Evolutionary conservation across 2,888 invertebrate genomes (phyloP), one percentile per base, ranked within the genome.

Genomic region (Luperina nickerlii): DNA sequence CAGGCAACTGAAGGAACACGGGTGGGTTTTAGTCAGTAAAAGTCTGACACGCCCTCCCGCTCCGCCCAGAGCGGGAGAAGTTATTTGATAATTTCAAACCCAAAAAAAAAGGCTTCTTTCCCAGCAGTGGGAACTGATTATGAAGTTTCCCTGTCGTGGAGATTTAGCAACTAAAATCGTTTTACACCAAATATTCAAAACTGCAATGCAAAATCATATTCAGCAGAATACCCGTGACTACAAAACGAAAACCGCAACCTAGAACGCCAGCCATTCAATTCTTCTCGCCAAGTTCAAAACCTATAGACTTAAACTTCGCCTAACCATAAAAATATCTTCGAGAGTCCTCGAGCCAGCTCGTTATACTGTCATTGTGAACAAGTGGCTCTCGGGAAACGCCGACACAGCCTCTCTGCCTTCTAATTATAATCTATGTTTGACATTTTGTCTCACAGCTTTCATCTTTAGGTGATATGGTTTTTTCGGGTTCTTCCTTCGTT

Each of bases 401-500:
- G 88, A 88, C 90, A 84, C 88, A 88, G 89, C 79, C 81, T 48
- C 87, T 83, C 84, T 20, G 3, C 48, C 79, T 83, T 89, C 86
- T 90, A 90, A 90, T 90, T 90, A 89, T 90, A 88, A 83, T 86
- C 89, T 81, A 82, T 84, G 79, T 87, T 83, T 87, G 87, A 88
- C 87, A 89, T 90, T 90, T 86, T 83, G 83, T 87, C 83, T 82
- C 68, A 48, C 63, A 72, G 63, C 82, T 87, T 82, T 82, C 78
- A 84, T 85, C 85, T 85, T 82, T 62, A 71, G 45, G 74, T 76
- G 78, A 75, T 78, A 67, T 65, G 79, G 73, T 77, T 78, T 78
- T 79, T 87, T 81, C 57, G 70, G 60, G n/a, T 24, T 18, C 42
- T 74, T 48, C 9, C 18, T 32, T 27, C 9, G 9, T 54, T 63